A percentile compares a stretch with the other conserved stretches of the same genome.
These are phyloP conservation scores for Epirrhoe alternata DNA, from an alignment of 2,888 invertebrate genomes.

Conservation along the genomic window DNA sequence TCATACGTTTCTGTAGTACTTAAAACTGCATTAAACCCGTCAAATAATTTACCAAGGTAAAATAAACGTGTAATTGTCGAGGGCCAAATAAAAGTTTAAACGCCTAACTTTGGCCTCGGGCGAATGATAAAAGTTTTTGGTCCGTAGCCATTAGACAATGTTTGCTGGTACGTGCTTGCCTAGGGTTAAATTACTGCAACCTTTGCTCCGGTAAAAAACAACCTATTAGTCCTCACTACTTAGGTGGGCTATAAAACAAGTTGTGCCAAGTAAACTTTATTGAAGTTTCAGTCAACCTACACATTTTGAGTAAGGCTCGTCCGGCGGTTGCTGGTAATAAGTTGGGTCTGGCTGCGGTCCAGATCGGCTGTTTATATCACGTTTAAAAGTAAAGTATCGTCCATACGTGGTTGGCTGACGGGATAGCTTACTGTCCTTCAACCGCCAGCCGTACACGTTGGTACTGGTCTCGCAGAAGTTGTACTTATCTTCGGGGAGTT, in stretches of 20 bases:
- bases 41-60: constrained; percentile 3
- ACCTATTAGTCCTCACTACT: constrained; percentile 13
- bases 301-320: constrained; percentile 30
- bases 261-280: constrained; percentile 33
- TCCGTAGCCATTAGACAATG: constrained; percentile 55
- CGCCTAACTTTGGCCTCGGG: constrained; percentile 49
- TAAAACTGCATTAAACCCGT: background rate
- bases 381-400: constrained; percentile 29
- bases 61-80: constrained; percentile 31
- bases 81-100: constrained; percentile 65
- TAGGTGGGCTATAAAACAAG: constrained; percentile 14
- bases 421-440: constrained; percentile 37
- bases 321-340: constrained; percentile 37
- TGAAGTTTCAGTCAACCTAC: constrained; percentile 22
- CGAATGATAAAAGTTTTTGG: constrained; percentile 66
- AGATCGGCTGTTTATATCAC: constrained; percentile 38
- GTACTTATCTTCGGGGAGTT: constrained; percentile 48
- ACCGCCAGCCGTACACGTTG: constrained; percentile 46
- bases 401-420: constrained; percentile 24
- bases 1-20: background rate
- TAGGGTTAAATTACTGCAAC: constrained; percentile 46
- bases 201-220: constrained; percentile 32
- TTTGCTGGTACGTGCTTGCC: constrained; percentile 51
- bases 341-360: constrained; percentile 49
- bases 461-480: constrained; percentile 47